Evolutionary conservation across 2,113 vertebrate species (phyloP).

Genomic region (Archilochus colubris): DNA sequence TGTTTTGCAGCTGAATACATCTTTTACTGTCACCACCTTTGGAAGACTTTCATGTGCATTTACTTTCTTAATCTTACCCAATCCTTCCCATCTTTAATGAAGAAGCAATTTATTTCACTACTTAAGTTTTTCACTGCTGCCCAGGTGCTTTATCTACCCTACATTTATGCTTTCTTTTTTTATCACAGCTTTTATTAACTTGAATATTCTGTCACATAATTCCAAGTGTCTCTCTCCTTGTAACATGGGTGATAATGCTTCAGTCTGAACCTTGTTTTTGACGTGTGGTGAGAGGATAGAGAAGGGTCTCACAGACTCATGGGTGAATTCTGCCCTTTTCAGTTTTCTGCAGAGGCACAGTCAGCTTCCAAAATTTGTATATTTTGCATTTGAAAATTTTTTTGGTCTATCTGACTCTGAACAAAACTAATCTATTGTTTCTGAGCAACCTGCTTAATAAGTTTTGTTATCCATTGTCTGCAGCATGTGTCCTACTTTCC

Average conservation of each 20-base stretch:
- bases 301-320: neutral
- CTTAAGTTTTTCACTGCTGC: neutral
- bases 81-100: neutral
- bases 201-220: neutral
- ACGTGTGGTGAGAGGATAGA: neutral
- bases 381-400: neutral
- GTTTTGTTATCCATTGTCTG: neutral
- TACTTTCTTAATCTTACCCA: conserved; percentile 1
- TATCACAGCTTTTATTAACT: neutral
- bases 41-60: neutral
- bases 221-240: neutral
- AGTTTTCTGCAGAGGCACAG: neutral
- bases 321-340: neutral
- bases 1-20: neutral
- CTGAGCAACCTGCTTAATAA: neutral
- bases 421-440: neutral
- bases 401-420: neutral
- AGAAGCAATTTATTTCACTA: neutral
- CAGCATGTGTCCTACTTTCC: neutral
- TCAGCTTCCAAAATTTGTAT: neutral
- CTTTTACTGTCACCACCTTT: neutral
- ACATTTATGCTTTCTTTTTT: neutral
- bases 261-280: neutral
- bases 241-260: neutral
- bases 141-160: neutral